phyloP scores from a whole-genome alignment of 2,888 invertebrate species.

The Patella caerulea region DNA sequence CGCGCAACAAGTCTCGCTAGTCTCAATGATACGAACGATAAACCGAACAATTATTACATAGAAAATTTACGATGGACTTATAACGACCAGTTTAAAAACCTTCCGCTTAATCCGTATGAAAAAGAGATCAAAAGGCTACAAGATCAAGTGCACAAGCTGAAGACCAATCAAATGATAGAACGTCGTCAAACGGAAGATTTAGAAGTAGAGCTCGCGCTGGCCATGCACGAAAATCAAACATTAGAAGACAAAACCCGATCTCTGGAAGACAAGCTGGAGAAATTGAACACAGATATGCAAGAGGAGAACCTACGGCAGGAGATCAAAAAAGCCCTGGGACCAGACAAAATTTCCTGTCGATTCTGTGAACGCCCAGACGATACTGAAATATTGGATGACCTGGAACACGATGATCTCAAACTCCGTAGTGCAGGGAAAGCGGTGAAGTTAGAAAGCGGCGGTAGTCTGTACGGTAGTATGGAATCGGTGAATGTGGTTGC shows the following conservation, averaged over 20 bases:
- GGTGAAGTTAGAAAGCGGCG: conserved; percentile 66
- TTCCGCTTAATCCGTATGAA: conserved; percentile 61
- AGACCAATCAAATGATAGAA: conserved; percentile 61
- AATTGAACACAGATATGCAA: conserved; percentile 35
- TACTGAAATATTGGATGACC: conserved; percentile 49
- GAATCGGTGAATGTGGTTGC: conserved; percentile 55
- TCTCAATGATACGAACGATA: conserved; percentile 74
- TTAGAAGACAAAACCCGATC: conserved; percentile 53
- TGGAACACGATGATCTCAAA: conserved; percentile 63
- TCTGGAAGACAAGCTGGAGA: conserved; percentile 46
- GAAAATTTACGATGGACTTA: conserved; percentile 60
- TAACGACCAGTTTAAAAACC: conserved; percentile 56
- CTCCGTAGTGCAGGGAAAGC: conserved; percentile 62
- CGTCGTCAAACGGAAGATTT: conserved; percentile 57
- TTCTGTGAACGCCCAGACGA: conserved; percentile 45
- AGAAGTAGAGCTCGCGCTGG: conserved; percentile 57
- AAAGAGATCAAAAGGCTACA: conserved; percentile 62
- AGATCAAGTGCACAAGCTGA: conserved; percentile 59
- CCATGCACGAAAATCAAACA: conserved; percentile 62
- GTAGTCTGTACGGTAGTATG: conserved; percentile 66
- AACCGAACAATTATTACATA: conserved; percentile 46
- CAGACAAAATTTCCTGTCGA: conserved; percentile 31
- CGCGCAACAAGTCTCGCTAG: conserved; percentile 56
- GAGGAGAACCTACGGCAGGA: conserved; percentile 54
- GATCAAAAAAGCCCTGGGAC: conserved; percentile 45